Evolutionary conservation across 2,797 vertebrate genomes (phyloP).

Genomic region (Cossypha niveicapilla): DNA sequence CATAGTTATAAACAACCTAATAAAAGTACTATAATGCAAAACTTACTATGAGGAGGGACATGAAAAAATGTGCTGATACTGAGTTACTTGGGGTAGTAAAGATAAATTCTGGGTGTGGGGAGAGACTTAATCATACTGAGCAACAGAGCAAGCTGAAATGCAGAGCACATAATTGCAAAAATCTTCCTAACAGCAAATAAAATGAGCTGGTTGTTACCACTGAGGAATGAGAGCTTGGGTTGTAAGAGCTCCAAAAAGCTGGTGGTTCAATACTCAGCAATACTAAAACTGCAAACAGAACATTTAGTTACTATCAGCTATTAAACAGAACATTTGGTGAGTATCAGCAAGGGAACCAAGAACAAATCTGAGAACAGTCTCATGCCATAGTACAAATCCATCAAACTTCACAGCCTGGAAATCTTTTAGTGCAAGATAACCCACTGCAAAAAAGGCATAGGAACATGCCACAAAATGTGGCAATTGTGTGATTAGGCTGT

Average conservation of each 20-base stretch:
- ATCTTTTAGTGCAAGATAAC: not conserved
- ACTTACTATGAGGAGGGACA: not conserved
- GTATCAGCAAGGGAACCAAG: not conserved
- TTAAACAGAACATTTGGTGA: not conserved
- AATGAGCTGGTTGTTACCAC: not conserved
- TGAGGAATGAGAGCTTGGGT: not conserved
- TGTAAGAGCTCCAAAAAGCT: not conserved
- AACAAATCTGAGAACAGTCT: not conserved
- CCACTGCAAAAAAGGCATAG: rapidly evolving
- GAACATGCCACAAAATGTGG: not conserved
- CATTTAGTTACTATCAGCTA: not conserved
- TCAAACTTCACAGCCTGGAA: not conserved
- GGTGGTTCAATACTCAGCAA: not conserved
- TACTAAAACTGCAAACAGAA: not conserved
- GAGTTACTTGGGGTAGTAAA: not conserved
- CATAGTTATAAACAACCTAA: not conserved
- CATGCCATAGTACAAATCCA: not conserved
- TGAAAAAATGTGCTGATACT: not conserved
- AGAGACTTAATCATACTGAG: not conserved
- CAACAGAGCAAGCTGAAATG: not conserved
- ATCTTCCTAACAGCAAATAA: not conserved
- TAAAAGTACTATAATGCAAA: not conserved
- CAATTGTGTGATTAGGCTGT: not conserved
- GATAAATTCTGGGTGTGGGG: not conserved
- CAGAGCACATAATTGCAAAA: not conserved